These are phyloP conservation scores for Orthonychiurus folsomi DNA, from an alignment of 2,888 invertebrate species.

Conservation along the genomic window DNA sequence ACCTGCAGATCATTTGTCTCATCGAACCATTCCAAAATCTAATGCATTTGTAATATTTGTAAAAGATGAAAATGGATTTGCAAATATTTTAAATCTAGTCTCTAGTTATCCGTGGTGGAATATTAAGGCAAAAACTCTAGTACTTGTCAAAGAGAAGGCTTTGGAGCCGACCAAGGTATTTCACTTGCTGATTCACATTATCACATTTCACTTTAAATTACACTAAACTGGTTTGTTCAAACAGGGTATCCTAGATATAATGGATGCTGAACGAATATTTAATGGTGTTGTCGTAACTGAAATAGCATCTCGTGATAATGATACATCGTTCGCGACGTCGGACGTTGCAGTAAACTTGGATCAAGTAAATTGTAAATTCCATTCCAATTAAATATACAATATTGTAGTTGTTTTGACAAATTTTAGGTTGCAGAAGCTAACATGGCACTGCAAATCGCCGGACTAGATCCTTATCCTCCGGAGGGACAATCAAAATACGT, in stretches of 20 bases:
- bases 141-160: constrained; percentile 32
- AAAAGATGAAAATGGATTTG: constrained; percentile 32
- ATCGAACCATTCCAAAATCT: constrained; percentile 32
- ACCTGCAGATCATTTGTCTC: constrained; percentile 30
- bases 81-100: constrained; percentile 24
- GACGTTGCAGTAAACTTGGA: background rate
- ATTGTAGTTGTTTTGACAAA: no score
- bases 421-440: background rate
- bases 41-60: constrained; percentile 34
- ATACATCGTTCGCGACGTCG: background rate
- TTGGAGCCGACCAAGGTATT: constrained; percentile 30
- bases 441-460: constrained; percentile 31
- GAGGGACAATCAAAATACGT: constrained; percentile 30
- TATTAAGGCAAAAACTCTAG: constrained; percentile 25
- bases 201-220: background rate
- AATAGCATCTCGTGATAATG: constrained; percentile 19
- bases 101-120: constrained; percentile 27
- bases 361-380: background rate
- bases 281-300: constrained; percentile 37
- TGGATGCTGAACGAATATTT: constrained; percentile 32
- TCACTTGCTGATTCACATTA: no score
- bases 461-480: constrained; percentile 37
- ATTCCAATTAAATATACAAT: background rate
- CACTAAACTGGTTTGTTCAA: background rate
- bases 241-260: constrained; percentile 28